Base-by-base conservation (phyloP, 2,888 invertebrate species). In the Anarsia innoxiella region DNA sequence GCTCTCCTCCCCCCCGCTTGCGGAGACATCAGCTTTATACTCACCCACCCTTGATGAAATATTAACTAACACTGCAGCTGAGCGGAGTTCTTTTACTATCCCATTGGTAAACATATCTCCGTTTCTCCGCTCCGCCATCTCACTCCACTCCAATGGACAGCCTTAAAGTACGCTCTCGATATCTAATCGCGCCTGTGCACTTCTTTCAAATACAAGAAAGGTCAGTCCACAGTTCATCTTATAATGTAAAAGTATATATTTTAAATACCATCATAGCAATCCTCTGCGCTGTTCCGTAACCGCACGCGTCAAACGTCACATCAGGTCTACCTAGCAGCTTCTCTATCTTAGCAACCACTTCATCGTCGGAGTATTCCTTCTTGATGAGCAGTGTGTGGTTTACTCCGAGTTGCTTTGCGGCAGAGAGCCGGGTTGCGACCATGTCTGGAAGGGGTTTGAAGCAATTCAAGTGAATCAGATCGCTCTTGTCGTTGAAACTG, bases 231-330 rank as follows among this genome's bases (percentile, higher is more conserved):
- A 26, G 3, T 3, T 26, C 3, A 26, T 26, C 26, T 25, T 25
- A 25, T 6, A 6, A 19, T 3, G 19, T 19, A 5, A 19, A 19
- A 19, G 6, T 6, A 5, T 19, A 19, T 19, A 3, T 19, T 19
- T 13, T 23, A 12, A 1, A 23, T 77, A 95, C 95, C 77, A 89
- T 83, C 61, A 97, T 88, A 0, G 93, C 94, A 27, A 94, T 75
- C 31, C 92, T 86, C 37, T 93, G 89, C 34, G 92, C 92, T 1
- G 90, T 76, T 50, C 94, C 90, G 10, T 88, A 92, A 1, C 95
- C 97, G 54, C 92, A 92, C 45, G 96, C 97, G 62, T 98, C 97
- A 38, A 97, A 91, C 4, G 93, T 88, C 43, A 91, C 86, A 42
- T 93, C 90, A 0, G 93, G 93, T 41, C 78, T 76, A 1, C 90